A percentile compares a stretch with the other conserved stretches of the same genome.
phyloP scores from a whole-genome alignment of 30 jellyfish, hydroid and myxozoan genomes.

The Sanderia malayensis region DNA sequence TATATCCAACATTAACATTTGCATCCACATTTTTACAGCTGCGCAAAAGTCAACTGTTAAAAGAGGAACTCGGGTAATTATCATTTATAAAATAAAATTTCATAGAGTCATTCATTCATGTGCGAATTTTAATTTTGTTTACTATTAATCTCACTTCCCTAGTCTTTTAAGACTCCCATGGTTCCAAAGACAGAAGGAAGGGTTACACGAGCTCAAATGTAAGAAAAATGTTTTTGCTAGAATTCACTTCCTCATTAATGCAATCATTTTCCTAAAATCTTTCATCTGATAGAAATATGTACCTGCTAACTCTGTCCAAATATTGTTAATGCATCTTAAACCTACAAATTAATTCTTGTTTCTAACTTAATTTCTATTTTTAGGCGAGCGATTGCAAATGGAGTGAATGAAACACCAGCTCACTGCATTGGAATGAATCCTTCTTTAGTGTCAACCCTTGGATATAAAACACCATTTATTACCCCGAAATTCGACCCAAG shows the following conservation, averaged over 20 bases:
- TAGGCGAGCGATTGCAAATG: conserved; percentile 42
- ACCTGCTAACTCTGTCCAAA: not conserved
- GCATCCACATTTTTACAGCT: no score
- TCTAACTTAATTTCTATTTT: not conserved
- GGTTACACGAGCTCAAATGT: conserved; percentile 55
- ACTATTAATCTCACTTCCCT: no score
- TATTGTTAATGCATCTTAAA: not conserved
- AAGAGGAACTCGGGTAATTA: no score
- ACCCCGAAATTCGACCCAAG: conserved; percentile 62
- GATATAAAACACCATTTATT: conserved; percentile 12
- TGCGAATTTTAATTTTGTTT: no score
- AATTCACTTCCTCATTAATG: not conserved
- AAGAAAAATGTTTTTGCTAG: conserved; percentile 11
- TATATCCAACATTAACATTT: no score
- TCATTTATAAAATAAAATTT: no score
- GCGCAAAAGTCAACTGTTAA: no score
- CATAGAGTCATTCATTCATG: no score
- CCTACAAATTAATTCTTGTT: not conserved
- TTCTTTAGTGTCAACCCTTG: not conserved
- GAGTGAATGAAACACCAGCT: not conserved
- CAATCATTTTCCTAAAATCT: not conserved
- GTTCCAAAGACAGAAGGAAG: conserved; percentile 41
- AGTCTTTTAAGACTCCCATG: conserved; percentile 36
- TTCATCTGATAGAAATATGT: not conserved
- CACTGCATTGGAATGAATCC: no score